Evolutionary conservation across 2,113 vertebrate genomes (phyloP).

Genomic region (Centropus bengalensis): DNA sequence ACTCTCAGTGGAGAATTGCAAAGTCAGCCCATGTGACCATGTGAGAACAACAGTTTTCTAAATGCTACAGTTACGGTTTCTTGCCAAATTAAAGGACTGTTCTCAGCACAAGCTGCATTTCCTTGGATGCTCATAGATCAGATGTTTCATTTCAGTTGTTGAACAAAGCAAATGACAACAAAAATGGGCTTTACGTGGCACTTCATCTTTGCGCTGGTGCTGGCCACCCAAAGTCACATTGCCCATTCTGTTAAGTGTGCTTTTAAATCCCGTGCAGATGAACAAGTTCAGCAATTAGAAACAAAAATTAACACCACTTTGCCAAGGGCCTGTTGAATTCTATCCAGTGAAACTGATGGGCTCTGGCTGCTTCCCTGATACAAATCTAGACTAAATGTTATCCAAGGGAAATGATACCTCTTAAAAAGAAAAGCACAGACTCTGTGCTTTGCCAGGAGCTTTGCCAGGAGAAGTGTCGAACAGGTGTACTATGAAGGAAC

Average conservation of each 20-base stretch:
- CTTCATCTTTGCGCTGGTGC: neutral
- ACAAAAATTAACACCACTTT: neutral
- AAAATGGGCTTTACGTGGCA: neutral
- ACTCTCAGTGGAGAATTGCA: conserved; percentile 18
- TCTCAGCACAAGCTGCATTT: neutral
- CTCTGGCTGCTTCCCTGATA: neutral
- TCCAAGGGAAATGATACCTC: neutral
- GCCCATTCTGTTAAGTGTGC: neutral
- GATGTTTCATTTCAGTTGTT: neutral
- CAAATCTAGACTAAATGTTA: neutral
- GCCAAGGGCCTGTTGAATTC: neutral
- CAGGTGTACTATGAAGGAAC: neutral
- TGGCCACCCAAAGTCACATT: neutral
- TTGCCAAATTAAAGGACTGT: neutral
- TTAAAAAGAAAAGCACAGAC: neutral
- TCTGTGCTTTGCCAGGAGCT: neutral
- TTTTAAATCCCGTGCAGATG: neutral
- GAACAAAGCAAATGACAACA: neutral
- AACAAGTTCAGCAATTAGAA: neutral
- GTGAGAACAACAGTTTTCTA: neutral
- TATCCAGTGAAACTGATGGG: neutral
- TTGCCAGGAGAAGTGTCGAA: neutral
- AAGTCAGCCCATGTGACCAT: neutral
- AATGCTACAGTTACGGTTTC: neutral
- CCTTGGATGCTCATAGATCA: neutral